Conservation (phyloP, 2,113 vertebrate species). For the Dendrocopos noguchii region DNA sequence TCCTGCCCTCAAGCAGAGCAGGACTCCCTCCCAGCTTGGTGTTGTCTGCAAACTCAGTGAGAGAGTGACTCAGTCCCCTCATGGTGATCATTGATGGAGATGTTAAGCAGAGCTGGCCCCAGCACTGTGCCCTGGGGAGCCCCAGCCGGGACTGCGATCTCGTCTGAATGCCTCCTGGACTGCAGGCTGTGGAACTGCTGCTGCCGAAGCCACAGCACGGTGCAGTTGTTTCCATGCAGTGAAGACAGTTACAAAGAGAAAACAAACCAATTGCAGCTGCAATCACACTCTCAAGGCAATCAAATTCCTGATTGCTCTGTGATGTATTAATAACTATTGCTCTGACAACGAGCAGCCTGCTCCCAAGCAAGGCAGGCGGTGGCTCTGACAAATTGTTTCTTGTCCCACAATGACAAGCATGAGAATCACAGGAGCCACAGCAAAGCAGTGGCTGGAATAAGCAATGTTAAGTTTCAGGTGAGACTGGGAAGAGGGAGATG, state of each 20-base stretch:
- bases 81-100: too few relatives aligned
- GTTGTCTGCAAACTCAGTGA: too few relatives aligned
- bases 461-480: constrained; percentile 53
- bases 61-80: too few relatives aligned
- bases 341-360: constrained; percentile 58
- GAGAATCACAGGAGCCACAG: constrained; percentile 23
- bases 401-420: constrained; percentile 51
- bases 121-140: too few relatives aligned
- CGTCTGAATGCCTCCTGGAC: background rate
- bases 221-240: background rate
- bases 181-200: background rate
- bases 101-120: too few relatives aligned
- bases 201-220: background rate
- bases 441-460: constrained; percentile 43
- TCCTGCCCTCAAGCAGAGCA: too few relatives aligned
- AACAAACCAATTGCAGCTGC: constrained; percentile 20
- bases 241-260: background rate
- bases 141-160: background rate
- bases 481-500: constrained; percentile 33
- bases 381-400: constrained; percentile 59
- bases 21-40: too few relatives aligned
- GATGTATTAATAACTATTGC: constrained; percentile 59
- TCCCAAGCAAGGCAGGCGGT: constrained; percentile 56
- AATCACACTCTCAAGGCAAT: constrained; percentile 29
- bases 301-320: constrained; percentile 50